Evolutionary conservation across 2,888 invertebrate genomes (phyloP), one percentile per base, ranked within the genome.

Genomic region (Dione vanillae): DNA sequence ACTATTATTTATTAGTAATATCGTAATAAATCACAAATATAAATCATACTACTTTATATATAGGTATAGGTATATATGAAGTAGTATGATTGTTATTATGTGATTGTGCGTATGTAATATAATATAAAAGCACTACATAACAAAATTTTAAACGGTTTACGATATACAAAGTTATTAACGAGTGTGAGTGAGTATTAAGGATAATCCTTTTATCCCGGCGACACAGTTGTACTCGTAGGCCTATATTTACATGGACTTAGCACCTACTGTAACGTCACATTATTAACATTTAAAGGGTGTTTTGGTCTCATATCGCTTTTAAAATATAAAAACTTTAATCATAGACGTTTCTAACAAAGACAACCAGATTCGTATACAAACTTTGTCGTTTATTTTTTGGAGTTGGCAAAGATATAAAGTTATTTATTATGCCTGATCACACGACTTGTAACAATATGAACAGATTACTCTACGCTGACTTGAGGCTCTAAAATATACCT

Each of bases 191-290:
- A 41, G 49, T 71, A 65, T 27, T 43, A 27, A 58, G 51, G 35
- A 65, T 72, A 62, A 72, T 69, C 72, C 69, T 69, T 72, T 69
- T 72, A 69, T 69, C 72, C 72, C 11, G 9, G 35, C 58, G 7
- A 51, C 69, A 37, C 62, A 69, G 62, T 56, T 49, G 65, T 52
- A n/a, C n/a, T n/a, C n/a, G n/a, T n/a, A 59, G 45, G 72, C 69
- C 62, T 69, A 69, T 51, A 64, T 67, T 69, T 66, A 69, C 69
- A 69, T 49, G 37, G 19, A 58, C 45, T 52, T 16, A 59, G 16
- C 62, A 52, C 43, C 51, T 61, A 52, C 43, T 51, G 61, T 41
- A 49, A 35, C 45, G 49, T 49, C 51, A 65, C 8, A 51, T 65
- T 19, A 65, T 20, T 41, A 27, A 40, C 40, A 16, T 37, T 27